These are phyloP conservation scores for Gavia stellata DNA, from an alignment of 2,113 vertebrate genomes.

Conservation along the genomic window DNA sequence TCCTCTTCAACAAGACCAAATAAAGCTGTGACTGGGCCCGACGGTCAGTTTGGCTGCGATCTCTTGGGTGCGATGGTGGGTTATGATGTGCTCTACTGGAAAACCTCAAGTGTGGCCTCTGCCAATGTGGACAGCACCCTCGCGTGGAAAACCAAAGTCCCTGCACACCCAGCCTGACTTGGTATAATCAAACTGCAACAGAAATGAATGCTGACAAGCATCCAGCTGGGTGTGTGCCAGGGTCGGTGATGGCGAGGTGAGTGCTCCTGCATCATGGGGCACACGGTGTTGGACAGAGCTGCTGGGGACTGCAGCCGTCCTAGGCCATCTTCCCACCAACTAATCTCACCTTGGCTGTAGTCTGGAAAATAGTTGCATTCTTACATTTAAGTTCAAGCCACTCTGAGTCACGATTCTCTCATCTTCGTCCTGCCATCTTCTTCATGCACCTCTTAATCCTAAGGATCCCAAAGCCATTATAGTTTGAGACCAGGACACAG, in stretches of 20 bases:
- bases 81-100: background rate
- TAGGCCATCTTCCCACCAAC: background rate
- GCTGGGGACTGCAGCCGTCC: background rate
- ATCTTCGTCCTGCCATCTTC: background rate
- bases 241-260: background rate
- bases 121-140: background rate
- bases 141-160: background rate
- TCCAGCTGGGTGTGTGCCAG: too few species aligned
- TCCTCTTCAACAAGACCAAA: background rate
- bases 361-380: background rate
- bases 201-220: fast-evolving
- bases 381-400: background rate
- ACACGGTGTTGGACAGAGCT: background rate
- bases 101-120: background rate
- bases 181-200: fast-evolving
- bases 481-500: background rate
- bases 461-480: background rate
- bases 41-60: background rate
- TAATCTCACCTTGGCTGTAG: background rate
- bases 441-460: background rate
- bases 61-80: too few species aligned
- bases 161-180: background rate
- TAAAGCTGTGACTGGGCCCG: background rate
- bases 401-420: background rate
- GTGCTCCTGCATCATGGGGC: background rate